A percentile compares a stretch with the other conserved stretches of the same genome.
Conservation (phyloP, 2,113 vertebrate species). For the Tympanuchus pallidicinctus region DNA sequence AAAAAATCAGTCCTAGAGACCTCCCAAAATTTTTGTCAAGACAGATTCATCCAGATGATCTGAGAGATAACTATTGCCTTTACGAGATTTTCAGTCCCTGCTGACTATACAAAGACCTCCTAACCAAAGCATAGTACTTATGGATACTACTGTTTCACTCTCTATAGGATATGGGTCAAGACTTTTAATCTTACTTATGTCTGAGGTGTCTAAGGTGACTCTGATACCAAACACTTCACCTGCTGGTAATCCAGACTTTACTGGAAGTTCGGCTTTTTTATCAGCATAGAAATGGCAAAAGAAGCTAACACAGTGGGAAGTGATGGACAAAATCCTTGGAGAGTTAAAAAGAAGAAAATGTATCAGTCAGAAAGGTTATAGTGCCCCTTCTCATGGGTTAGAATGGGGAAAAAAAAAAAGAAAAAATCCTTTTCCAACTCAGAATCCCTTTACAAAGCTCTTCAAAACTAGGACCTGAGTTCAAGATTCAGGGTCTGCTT, state of each 20-base stretch:
- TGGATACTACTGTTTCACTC: not conserved
- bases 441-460: not conserved
- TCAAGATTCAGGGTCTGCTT: not conserved
- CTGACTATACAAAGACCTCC: not conserved
- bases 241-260: not conserved
- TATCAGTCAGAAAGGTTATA: not conserved
- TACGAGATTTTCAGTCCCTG: not conserved
- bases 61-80: not conserved
- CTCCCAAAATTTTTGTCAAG: not conserved
- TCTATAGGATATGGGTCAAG: accelerated
- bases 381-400: not conserved
- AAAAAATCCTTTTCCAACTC: not conserved
- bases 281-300: not conserved
- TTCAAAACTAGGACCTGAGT: not conserved
- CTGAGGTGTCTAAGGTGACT: not conserved
- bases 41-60: not conserved
- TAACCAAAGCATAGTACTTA: not conserved
- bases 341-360: not conserved
- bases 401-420: not conserved
- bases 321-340: not conserved
- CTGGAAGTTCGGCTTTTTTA: no score
- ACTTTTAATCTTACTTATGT: not conserved
- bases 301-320: not conserved
- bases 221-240: not conserved
- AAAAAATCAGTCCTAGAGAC: not conserved